phyloP scores from a whole-genome alignment of 2,888 invertebrate genomes.

The Sussaba pulchella region DNA sequence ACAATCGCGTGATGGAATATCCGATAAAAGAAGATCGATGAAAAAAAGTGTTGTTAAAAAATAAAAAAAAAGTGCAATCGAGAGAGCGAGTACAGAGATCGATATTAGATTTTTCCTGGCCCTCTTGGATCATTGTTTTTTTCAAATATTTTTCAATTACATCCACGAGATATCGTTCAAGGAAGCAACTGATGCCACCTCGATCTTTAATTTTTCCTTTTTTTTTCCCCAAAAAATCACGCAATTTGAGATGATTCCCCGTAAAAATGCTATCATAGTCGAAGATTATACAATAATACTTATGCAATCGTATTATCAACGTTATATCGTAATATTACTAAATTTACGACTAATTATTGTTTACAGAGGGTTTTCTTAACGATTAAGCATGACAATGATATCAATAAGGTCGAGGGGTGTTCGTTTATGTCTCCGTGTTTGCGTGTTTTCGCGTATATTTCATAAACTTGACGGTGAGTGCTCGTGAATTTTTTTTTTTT shows the following conservation, averaged over 20 bases:
- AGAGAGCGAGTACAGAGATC: too few relatives aligned
- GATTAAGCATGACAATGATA: constrained; percentile 74
- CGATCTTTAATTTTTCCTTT: constrained; percentile 48
- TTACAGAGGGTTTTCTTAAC: constrained; percentile 71
- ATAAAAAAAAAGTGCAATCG: not conserved
- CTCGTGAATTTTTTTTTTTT: constrained; percentile 17
- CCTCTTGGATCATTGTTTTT: not conserved
- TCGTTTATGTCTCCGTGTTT: constrained; percentile 46
- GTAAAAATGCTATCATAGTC: constrained; percentile 78
- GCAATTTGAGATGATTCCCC: constrained; percentile 60
- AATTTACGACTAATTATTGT: constrained; percentile 78
- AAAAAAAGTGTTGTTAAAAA: not conserved
- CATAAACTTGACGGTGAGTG: constrained; percentile 27
- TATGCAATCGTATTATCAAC: constrained; percentile 71
- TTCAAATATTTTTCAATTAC: not conserved
- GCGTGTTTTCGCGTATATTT: not conserved
- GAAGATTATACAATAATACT: constrained; percentile 73
- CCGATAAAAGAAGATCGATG: not conserved
- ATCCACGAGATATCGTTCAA: not conserved
- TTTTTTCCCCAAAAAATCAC: constrained; percentile 65
- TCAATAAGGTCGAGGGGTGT: constrained; percentile 65
- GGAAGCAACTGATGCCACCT: not conserved
- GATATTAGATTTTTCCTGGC: not conserved
- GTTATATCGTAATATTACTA: constrained; percentile 74
- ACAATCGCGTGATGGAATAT: constrained; percentile 15